Base-by-base conservation (phyloP, 1,140 invertebrate species). In the Cherax destructor region DNA sequence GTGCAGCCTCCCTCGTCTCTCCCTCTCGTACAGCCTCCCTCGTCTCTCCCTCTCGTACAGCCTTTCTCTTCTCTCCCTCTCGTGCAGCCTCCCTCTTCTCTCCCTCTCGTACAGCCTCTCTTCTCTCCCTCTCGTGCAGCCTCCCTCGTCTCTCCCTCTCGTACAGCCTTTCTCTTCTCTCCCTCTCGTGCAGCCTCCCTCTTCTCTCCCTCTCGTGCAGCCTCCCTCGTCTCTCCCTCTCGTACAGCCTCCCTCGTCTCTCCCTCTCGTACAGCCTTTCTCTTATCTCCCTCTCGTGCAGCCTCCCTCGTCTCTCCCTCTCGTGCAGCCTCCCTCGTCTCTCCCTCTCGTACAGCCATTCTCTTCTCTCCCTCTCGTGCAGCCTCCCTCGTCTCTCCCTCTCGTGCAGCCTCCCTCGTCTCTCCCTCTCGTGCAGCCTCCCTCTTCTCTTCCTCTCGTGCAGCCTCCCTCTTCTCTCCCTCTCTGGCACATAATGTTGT, bases 401-500 rank as follows among this genome's bases (percentile, higher is more conserved):
- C 78, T 61, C 52, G 18, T 21, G 30, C 52, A 30, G 24, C 30
- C 59, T 47, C 59, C 61, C 86, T 16, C 77, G 80, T 72, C 86
- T 65, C 56, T 80, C 30, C 16, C 41, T 80, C 86, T 49, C 47
- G 41, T 30, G 0, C 50, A 16, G 18, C 24, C 18, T 50, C 52
- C 59, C 85, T 41, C 74, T 4, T 76, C 30, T 0, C 18, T 49
- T 21, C 84, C 41, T 50, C 59, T 65, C 76, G 13, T 7, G 4
- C 56, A 13, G 24, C 85, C 59, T 72, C 79, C 50, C 77, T 30
- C 50, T 61, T 59, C 77, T 10, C 24, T 13, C 24, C 18, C 47
- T 41, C 21, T 21, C 24, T 47, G 41, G 49, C 56, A 74, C 78
- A 78, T 90, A 90, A 90, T 84, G 88, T 78, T 83, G 52, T 83